These are phyloP conservation scores for Macropus fuliginosus DNA, from an alignment of 2,797 vertebrate genomes.

Conservation along the genomic window DNA sequence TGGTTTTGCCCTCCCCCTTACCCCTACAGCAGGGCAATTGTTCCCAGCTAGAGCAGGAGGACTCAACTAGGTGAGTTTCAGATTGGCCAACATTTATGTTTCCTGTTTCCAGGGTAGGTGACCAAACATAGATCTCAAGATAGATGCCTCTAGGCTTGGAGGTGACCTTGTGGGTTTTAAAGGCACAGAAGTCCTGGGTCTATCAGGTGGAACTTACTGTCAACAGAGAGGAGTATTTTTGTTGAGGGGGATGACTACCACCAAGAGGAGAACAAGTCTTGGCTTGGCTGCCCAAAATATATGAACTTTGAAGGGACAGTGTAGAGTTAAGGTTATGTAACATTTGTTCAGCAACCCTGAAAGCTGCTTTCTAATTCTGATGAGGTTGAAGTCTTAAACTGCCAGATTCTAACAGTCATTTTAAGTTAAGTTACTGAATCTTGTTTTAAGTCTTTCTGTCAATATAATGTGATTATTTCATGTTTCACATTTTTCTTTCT, in stretches of 20 bases:
- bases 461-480: background rate
- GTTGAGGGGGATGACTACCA: background rate
- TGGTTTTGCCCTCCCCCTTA: background rate
- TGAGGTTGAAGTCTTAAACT: background rate
- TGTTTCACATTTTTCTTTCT: background rate
- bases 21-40: background rate
- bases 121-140: background rate
- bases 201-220: background rate
- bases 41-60: background rate
- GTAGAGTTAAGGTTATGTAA: background rate
- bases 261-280: background rate
- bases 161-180: background rate
- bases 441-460: background rate
- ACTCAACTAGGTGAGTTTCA: background rate
- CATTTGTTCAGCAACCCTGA: background rate
- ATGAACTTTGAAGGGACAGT: background rate
- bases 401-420: background rate
- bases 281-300: background rate
- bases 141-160: background rate
- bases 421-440: background rate
- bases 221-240: background rate
- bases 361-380: background rate
- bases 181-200: background rate
- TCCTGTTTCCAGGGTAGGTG: background rate
- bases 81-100: background rate